phyloP scores from a whole-genome alignment of 2,797 vertebrate species.

The Macropus fuliginosus region DNA sequence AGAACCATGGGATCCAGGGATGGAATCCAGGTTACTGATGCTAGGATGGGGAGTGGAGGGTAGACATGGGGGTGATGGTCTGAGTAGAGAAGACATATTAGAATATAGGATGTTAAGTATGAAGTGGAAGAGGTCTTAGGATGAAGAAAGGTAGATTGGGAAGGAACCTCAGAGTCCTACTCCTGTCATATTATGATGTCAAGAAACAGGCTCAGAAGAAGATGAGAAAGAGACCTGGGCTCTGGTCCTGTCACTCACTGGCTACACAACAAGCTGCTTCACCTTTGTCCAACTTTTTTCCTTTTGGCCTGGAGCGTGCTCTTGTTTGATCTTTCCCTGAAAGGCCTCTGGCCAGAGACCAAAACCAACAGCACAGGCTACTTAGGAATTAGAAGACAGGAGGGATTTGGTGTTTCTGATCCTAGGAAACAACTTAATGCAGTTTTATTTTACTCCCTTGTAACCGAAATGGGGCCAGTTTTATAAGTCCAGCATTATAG shows the following conservation, averaged over 20 bases:
- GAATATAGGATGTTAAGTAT: background rate
- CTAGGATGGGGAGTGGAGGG: background rate
- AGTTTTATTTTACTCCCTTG: slow-evolving; percentile 67
- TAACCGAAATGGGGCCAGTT: slow-evolving; percentile 13
- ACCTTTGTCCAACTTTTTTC: slow-evolving; percentile 1
- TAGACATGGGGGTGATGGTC: background rate
- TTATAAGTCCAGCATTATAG: slow-evolving; percentile 58
- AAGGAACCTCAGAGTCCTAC: background rate
- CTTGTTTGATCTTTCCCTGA: slow-evolving; percentile 56
- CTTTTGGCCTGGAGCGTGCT: slow-evolving; percentile 46
- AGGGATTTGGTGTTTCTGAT: slow-evolving; percentile 59
- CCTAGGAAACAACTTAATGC: slow-evolving; percentile 41
- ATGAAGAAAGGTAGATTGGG: background rate
- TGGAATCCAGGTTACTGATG: background rate
- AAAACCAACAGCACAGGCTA: slow-evolving; percentile 68
- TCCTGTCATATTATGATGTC: background rate
- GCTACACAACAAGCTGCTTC: background rate
- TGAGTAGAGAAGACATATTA: background rate
- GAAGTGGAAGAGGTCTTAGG: background rate
- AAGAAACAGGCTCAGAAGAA: background rate
- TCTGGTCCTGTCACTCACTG: background rate
- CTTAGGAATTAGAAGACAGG: slow-evolving; percentile 65
- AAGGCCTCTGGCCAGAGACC: slow-evolving; percentile 68
- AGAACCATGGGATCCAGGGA: background rate
- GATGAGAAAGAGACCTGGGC: background rate